Base-by-base conservation (phyloP, 2,888 invertebrate genomes). In the Nemotelus pantherinus region DNA sequence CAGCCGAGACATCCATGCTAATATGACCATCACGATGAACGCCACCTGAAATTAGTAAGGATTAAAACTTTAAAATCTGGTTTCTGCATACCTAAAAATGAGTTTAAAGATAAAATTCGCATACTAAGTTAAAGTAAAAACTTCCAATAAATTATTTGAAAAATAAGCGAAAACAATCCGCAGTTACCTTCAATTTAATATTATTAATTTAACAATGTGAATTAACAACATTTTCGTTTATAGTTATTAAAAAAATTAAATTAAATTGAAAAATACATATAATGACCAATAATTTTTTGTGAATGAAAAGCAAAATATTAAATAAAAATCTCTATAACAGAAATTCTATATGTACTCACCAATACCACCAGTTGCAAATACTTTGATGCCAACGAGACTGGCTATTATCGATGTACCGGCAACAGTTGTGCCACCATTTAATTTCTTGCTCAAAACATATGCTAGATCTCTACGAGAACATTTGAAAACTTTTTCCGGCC, bases 1-100 rank as follows among this genome's bases (percentile, higher is more conserved):
- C 99, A 0, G 98, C 96, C 79, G 98, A 99, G 75, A 99, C 89
- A 86, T 99, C 99, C 87, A 97, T 89, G 60, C 94, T 94, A n/a
- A 86, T 86, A 84, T 96, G 93, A 0, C 93, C 97, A 67, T 93
- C 93, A 4, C 97, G 91, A 87, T 99, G 99, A 10, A 99, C 99
- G 47, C 99, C 99, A 48, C 98, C 98, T 86, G 93, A 91, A 41
- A 50, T 92, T 91, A 25, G 10, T 85, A 77, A 80, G 1, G 1
- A 25, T 25, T 1, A 80, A 81, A 43, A 76, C 77, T 77, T 80
- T 53, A 53, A 9, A 53, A 9, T 53, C 53, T 10, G 10, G 53
- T 53, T 9, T 53, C 53, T 53, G 9, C 7, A 68, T 79, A 78
- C 1, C 25, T 25, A 50, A 68, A 47, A 50, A 63, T 57, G 47